Evolutionary conservation across 2,888 invertebrate species (phyloP).

Genomic region (Petrolisthes manimaculis): DNA sequence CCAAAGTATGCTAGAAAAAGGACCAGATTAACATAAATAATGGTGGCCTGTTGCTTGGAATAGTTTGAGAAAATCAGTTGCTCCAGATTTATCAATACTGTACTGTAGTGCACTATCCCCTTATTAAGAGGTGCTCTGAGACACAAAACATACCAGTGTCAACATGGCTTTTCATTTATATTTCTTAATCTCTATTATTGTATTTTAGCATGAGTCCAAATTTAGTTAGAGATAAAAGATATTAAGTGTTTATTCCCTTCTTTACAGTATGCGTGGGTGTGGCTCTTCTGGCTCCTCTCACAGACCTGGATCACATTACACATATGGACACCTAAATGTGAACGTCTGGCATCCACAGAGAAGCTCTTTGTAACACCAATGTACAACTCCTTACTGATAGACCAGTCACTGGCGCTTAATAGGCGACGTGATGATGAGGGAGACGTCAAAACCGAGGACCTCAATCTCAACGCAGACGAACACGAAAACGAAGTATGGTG

Average conservation of each 20-base stretch:
- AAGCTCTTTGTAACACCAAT: constrained; percentile 94
- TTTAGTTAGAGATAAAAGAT: too few species aligned
- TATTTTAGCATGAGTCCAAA: too few species aligned
- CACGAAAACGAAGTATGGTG: constrained; percentile 65
- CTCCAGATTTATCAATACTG: too few species aligned
- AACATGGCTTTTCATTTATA: too few species aligned
- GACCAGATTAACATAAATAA: too few species aligned
- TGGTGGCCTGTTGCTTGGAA: too few species aligned
- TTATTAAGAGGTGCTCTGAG: too few species aligned
- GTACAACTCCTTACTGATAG: constrained; percentile 91
- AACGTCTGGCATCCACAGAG: constrained; percentile 95
- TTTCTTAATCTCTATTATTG: too few species aligned
- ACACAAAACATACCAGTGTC: too few species aligned
- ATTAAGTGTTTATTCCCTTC: background rate
- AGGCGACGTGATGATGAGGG: constrained; percentile 74
- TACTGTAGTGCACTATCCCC: too few species aligned
- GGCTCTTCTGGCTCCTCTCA: constrained; percentile 91
- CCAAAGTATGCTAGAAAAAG: too few species aligned
- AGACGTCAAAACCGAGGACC: constrained; percentile 91
- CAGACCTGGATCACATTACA: constrained; percentile 97
- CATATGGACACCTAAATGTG: constrained; percentile 98
- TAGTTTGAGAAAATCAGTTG: too few species aligned
- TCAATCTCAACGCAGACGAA: constrained; percentile 76
- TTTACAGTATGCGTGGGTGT: constrained; percentile 87
- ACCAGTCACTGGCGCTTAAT: constrained; percentile 95